phyloP scores from a whole-genome alignment of 1,140 invertebrate species.

The Bombyx mori region ASM3026992v2 NC_085111.1:10864501-10865000 shows the following conservation, averaged over 20 bases:
- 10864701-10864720: constrained; percentile 59
- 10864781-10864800: constrained; percentile 54
- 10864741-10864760: constrained; percentile 57
- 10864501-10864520: no score
- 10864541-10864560: no score
- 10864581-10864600: constrained; percentile 34
- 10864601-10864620: constrained; percentile 19
- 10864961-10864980: no score
- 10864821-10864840: constrained; percentile 28
- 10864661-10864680: constrained; percentile 37
- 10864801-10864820: constrained; percentile 30
- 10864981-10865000: no score
- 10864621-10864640: constrained; percentile 18
- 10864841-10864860: constrained; percentile 52
- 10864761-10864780: constrained; percentile 52
- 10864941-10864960: no score
- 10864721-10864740: constrained; percentile 34
- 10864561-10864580: constrained; percentile 3
- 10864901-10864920: constrained; percentile 13
- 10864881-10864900: constrained; percentile 26
- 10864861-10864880: constrained; percentile 56
- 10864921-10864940: no score
- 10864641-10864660: constrained; percentile 30
- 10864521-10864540: no score
- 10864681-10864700: constrained; percentile 65